Evolutionary conservation across 2,888 invertebrate genomes (phyloP), one percentile per base, ranked within the genome.

Genomic region (Sinopyrophorus schimmeli): DNA sequence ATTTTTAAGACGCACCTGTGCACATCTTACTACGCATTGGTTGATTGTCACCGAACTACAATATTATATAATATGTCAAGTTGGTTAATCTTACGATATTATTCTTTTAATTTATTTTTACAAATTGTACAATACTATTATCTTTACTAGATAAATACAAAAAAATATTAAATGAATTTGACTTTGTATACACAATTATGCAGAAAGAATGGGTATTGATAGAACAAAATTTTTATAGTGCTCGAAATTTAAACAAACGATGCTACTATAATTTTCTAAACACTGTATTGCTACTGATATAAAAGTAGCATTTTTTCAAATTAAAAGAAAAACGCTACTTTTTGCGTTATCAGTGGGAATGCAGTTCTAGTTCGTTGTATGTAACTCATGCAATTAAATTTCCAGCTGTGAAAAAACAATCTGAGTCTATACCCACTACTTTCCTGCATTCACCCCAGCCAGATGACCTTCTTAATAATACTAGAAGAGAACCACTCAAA

Each of bases 331-430:
- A 24, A 24, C 35, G 23, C 35, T 35, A 39, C 44, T 12, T 14
- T 48, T 21, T 23, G 28, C 9, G 14, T 50, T 46, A 50, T 50
- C 50, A 50, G 44, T 50, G 44, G 50, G 21, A 44, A 44, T 50
- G 37, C 44, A 21, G 46, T 46, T 44, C 39, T 18, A 35, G 40
- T 32, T 37, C 27, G 30, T 41, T 44, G 24, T 46, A 28, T 28
- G 21, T 50, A 28, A 50, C 46, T 50, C 40, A 50, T 50, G 35
- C 46, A 35, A 50, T 50, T 50, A 35, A 39, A 50, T 50, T 50
- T 50, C 50, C 50, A 50, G 50, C 50, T 50, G 50, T 50, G 50
- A 50, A 50, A 50, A 50, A 50, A 40, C 50, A 50, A 50, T 50
- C 50, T 44, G 44, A 50, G 50, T 50, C 50, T 46, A 50, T 50